Base-by-base conservation (phyloP, 2,888 invertebrate species). In the Tricholauxania praeusta region DNA sequence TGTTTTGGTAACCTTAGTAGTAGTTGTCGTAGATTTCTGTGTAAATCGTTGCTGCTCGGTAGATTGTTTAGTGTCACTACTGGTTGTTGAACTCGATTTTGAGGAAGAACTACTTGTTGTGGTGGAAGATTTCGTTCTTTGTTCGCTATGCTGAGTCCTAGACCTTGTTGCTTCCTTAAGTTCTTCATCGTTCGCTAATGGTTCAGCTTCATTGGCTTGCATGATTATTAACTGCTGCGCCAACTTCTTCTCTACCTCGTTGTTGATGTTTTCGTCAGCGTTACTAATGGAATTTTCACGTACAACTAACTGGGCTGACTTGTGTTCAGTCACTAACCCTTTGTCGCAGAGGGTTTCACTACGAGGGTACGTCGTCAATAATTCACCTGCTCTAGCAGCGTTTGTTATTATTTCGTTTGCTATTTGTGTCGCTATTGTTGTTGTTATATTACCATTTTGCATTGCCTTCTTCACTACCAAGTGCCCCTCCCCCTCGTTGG, bases 1-100 rank as follows among this genome's bases (percentile, higher is more conserved):
- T 1, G 80, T 79, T 52, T 79, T 80, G 7, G 77, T 77, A 0
- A 80, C 75, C 60, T 78, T 80, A 19, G 79, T 79, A 6, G 79
- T 76, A 8, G 78, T 80, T 5, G 78, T 78, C 5, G 76, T 78
- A 2, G 75, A 75, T 28, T 68, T n/a, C 28, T 70, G 39, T 32
- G n/a, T 59, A 19, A 51, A n/a, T 12, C 47, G 22, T 51, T 55
- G 19, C 47, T 28, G 59, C 28, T 47, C 66, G 3, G 48, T 14
- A 0, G 19, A 19, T 22, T 71, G 49, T 6, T 57, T n/a, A 3
- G 28, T 57, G 65, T 52, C 19, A 14, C 4, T 65, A 6, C 32
- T 51, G 48, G 71, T 55, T n/a, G 53, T 67, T 17, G 60, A 60
- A 17, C 47, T 22, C 47, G 71, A 57, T 5, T 52, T 64, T 63